Conservation (phyloP, 2,888 invertebrate genomes). For the Drosophila pegasa region DNA sequence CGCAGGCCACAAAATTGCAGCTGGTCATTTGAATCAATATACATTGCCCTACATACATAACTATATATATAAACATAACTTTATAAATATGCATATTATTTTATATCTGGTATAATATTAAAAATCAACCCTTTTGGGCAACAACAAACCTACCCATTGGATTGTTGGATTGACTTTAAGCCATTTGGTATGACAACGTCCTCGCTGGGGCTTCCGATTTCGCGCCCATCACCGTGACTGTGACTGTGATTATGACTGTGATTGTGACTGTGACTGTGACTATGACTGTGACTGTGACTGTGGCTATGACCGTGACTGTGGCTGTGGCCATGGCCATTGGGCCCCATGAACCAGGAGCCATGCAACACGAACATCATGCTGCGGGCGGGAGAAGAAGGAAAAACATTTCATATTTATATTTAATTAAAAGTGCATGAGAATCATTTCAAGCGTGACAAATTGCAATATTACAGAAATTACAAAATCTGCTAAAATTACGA, state of each 20-base stretch:
- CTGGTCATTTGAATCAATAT: constrained; percentile 47
- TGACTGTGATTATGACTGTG: constrained; percentile 32
- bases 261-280: constrained; percentile 30
- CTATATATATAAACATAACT: constrained; percentile 3
- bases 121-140: constrained; percentile 16
- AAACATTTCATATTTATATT: constrained; percentile 40
- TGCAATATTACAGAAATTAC: constrained; percentile 8
- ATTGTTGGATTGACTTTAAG: constrained; percentile 54
- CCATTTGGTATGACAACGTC: constrained; percentile 56
- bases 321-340: constrained; percentile 65
- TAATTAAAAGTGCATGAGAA: constrained; percentile 39
- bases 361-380: constrained; percentile 93
- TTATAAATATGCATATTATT: constrained; percentile 2
- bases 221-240: constrained; percentile 24
- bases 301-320: constrained; percentile 54
- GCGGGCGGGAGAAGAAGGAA: constrained; percentile 49
- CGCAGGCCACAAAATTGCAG: constrained; percentile 53
- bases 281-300: constrained; percentile 39
- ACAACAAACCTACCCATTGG: constrained; percentile 46
- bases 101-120: background rate
- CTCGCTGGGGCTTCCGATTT: constrained; percentile 17
- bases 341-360: constrained; percentile 86
- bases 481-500: background rate
- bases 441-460: constrained; percentile 24
- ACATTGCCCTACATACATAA: background rate